Conservation (phyloP, 2,113 vertebrate species). For the Tor tambroides region DNA sequence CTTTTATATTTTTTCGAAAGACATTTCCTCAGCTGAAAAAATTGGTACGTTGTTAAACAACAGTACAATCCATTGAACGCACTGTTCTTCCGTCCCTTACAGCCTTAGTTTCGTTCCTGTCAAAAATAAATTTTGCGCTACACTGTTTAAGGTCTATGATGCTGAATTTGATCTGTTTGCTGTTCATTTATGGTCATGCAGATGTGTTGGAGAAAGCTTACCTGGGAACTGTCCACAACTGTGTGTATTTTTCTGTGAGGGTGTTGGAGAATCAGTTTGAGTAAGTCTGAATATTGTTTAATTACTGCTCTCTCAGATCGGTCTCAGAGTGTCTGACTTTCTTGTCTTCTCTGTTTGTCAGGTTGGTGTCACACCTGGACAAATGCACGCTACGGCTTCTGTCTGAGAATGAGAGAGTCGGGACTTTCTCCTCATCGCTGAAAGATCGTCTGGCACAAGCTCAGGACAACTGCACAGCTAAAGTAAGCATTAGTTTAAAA, state of each 20-base stretch:
- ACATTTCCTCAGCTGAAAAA: too few species aligned
- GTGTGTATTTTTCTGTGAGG: constrained; percentile 93
- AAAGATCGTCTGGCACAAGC: constrained; percentile 82
- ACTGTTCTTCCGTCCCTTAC: neutral
- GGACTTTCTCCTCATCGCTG: constrained; percentile 84
- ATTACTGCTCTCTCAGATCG: neutral
- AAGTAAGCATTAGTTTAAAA: constrained; percentile 74
- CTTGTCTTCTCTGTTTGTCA: constrained; percentile 62
- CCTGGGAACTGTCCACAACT: constrained; percentile 91
- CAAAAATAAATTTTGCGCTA: neutral
- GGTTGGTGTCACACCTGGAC: constrained; percentile 88
- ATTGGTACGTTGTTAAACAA: neutral
- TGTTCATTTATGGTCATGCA: constrained; percentile 58
- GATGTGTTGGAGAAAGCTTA: constrained; percentile 82
- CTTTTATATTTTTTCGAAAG: too few species aligned
- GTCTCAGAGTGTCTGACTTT: neutral
- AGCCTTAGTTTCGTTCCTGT: neutral
- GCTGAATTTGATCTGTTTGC: neutral
- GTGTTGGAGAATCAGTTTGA: constrained; percentile 91
- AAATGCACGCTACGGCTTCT: constrained; percentile 89
- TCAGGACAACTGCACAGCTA: constrained; percentile 85
- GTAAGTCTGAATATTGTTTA: constrained; percentile 77
- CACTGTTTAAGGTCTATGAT: too few species aligned
- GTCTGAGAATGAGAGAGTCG: constrained; percentile 92
- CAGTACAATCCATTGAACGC: too few species aligned